These are phyloP conservation scores for Periophthalmodon schlosseri DNA, from an alignment of 2,113 vertebrate genomes.

Conservation along the genomic window DNA sequence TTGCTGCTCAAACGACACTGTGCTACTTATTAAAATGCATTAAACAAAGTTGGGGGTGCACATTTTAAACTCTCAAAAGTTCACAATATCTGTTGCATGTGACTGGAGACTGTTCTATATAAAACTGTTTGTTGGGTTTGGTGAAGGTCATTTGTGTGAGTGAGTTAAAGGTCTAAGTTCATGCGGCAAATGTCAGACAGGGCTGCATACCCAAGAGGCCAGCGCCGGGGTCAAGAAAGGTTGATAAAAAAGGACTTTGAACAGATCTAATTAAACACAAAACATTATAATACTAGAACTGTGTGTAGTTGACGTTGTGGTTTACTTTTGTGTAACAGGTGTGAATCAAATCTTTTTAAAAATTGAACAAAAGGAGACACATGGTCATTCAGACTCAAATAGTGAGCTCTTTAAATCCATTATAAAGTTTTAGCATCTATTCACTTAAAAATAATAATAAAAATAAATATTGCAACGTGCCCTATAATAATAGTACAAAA, in stretches of 20 bases:
- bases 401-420: background rate
- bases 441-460: too few relatives aligned
- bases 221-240: slow-evolving; percentile 26
- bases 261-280: background rate
- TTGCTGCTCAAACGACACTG: too few relatives aligned
- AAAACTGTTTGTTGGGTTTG: slow-evolving; percentile 59
- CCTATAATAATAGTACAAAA: too few relatives aligned
- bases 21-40: too few relatives aligned
- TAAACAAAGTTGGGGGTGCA: background rate
- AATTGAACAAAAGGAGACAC: background rate
- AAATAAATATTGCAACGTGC: too few relatives aligned
- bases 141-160: slow-evolving; percentile 68
- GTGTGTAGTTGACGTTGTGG: background rate
- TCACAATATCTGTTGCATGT: slow-evolving; percentile 52
- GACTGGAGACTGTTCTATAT: slow-evolving; percentile 69
- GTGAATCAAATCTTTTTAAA: too few relatives aligned
- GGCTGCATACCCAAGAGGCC: slow-evolving; percentile 66
- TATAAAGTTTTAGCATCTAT: background rate
- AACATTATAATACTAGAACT: background rate
- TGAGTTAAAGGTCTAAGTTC: slow-evolving; percentile 76
- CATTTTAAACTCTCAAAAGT: background rate
- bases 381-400: background rate
- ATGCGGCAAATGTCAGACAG: slow-evolving; percentile 57
- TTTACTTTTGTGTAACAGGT: background rate
- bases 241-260: slow-evolving; percentile 2